Conservation (phyloP, 2,797 vertebrate genomes). For the Gymnoscopelus braueri region DNA sequence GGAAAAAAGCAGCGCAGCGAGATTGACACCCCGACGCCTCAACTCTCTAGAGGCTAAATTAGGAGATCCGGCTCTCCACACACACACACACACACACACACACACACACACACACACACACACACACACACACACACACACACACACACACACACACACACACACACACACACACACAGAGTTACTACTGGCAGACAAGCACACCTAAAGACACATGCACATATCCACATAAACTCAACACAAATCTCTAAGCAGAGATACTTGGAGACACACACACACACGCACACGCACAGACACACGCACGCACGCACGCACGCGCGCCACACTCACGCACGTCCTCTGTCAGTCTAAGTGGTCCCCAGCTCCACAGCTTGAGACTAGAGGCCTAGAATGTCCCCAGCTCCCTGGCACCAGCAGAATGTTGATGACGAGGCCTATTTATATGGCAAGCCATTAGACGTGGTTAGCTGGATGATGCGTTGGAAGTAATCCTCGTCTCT, state of each 20-base stretch:
- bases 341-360: conserved; percentile 63
- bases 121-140: conserved; percentile 9
- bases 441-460: conserved; percentile 4
- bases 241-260: conserved; percentile 20
- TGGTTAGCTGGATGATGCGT: conserved; percentile 16
- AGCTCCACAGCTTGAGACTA: conserved; percentile 49
- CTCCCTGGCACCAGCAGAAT: conserved; percentile 59
- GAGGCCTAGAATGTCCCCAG: conserved; percentile 59
- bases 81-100: conserved; percentile 49
- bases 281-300: conserved; percentile 37
- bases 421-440: conserved; percentile 61
- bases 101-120: conserved; percentile 46
- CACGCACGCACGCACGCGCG: conserved; percentile 32
- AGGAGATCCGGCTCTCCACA: conserved; percentile 67
- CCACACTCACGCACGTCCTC: conserved; percentile 26
- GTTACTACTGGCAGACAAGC: neutral
- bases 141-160: conserved; percentile 3
- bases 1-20: conserved; percentile 74
- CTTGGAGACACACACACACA: conserved; percentile 51
- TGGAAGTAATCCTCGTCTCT: no score
- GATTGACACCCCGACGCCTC: conserved; percentile 80
- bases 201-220: neutral
- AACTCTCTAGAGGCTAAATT: conserved; percentile 83
- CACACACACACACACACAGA: neutral
- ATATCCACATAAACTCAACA: conserved; percentile 24